Conservation (phyloP, 2,888 invertebrate genomes). For the Eristalinus aeneus region DNA sequence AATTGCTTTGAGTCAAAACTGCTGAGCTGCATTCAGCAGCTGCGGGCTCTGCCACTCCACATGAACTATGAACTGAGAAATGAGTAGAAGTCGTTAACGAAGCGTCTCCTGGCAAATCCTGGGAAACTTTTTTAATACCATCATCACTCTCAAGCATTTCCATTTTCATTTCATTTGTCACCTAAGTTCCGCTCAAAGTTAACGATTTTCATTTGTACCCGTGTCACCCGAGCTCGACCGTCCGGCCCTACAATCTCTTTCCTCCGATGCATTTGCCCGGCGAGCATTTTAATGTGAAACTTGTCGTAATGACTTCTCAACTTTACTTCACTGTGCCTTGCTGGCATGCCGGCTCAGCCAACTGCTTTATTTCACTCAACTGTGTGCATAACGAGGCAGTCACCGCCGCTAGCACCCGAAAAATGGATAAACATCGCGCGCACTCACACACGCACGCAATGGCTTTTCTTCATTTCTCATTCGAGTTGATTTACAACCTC, state of each 20-base stretch:
- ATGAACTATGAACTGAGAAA: neutral
- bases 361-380: slow-evolving; percentile 20
- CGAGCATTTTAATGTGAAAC: slow-evolving; percentile 29
- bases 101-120: neutral
- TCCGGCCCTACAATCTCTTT: neutral
- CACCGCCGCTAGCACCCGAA: neutral
- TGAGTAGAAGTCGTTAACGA: neutral
- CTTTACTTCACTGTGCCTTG: neutral
- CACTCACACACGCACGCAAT: slow-evolving; percentile 40
- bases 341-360: neutral
- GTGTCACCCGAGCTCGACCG: neutral
- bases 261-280: neutral
- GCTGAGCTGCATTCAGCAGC: neutral
- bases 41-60: neutral
- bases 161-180: neutral
- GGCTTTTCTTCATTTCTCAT: slow-evolving; percentile 64
- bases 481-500: slow-evolving; percentile 63
- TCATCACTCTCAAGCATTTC: neutral
- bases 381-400: neutral
- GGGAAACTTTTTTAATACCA: neutral
- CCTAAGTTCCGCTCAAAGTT: neutral
- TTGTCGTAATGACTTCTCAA: slow-evolving; percentile 42
- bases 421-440: slow-evolving; percentile 40
- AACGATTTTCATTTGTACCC: neutral
- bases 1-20: neutral